Percentiles rank a stretch among this genome's conserved stretches.
Conservation (phyloP, 2,888 invertebrate species). For the Cephonodes hylas region DNA sequence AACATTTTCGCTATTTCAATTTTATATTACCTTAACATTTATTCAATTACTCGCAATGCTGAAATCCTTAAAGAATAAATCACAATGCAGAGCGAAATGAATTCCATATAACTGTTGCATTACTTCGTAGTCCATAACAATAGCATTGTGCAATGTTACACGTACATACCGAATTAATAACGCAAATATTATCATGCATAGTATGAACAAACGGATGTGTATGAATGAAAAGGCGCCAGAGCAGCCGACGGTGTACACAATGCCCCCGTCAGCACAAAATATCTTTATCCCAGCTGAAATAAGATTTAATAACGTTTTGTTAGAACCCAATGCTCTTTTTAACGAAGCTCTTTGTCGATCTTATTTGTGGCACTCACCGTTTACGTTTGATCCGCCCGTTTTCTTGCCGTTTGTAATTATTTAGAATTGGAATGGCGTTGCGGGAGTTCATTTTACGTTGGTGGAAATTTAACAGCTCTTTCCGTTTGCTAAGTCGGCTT, state of each 20-base stretch:
- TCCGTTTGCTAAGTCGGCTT: conserved; percentile 56
- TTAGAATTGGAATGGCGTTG: conserved; percentile 9
- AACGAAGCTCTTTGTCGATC: conserved; percentile 52
- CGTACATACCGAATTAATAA: background rate
- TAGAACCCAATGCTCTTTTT: conserved; percentile 64
- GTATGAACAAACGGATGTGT: conserved; percentile 25
- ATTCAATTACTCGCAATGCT: too few relatives aligned
- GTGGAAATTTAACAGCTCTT: conserved; percentile 38
- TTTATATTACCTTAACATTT: too few relatives aligned
- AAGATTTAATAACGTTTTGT: conserved; percentile 77
- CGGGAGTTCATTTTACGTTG: conserved; percentile 40
- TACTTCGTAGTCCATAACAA: background rate
- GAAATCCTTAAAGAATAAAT: too few relatives aligned
- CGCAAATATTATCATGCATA: background rate
- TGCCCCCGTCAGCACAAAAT: conserved; percentile 42
- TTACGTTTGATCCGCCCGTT: conserved; percentile 15
- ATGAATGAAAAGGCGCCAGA: conserved; percentile 48
- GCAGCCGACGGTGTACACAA: conserved; percentile 45
- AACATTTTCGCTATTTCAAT: too few relatives aligned
- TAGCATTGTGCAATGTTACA: background rate
- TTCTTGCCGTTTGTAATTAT: background rate
- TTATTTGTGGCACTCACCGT: conserved; percentile 7
- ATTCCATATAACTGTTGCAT: background rate
- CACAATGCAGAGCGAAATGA: background rate
- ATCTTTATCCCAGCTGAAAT: conserved; percentile 55